Evolutionary conservation across 2,113 vertebrate genomes (phyloP).

Genomic region (Mola mola): DNA sequence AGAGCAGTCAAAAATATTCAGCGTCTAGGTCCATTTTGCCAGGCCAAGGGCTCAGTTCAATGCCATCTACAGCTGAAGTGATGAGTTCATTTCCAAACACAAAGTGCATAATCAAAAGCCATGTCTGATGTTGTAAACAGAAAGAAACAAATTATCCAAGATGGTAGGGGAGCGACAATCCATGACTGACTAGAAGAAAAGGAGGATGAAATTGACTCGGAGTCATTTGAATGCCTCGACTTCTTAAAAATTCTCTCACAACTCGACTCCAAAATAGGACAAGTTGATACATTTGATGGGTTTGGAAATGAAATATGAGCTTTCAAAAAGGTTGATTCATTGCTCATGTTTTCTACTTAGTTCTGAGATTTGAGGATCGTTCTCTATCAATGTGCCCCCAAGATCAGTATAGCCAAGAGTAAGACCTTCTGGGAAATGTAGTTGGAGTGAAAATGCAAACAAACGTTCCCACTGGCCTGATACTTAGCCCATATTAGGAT

Average conservation of each 20-base stretch:
- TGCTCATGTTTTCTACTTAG: constrained; percentile 56
- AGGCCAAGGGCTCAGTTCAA: constrained; percentile 37
- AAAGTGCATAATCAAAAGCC: constrained; percentile 69
- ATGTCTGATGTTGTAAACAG: constrained; percentile 76
- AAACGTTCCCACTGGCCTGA: constrained; percentile 64
- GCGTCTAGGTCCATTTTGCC: constrained; percentile 28
- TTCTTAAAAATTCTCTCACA: constrained; percentile 59
- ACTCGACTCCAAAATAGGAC: constrained; percentile 61
- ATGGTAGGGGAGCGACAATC: constrained; percentile 63
- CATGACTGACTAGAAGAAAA: constrained; percentile 69
- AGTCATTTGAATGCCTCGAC: constrained; percentile 65
- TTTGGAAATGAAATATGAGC: constrained; percentile 64
- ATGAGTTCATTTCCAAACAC: constrained; percentile 68
- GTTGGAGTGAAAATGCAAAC: constrained; percentile 69
- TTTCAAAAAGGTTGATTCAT: constrained; percentile 54
- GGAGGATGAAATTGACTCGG: constrained; percentile 67
- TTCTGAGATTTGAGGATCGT: constrained; percentile 58
- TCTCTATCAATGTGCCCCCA: constrained; percentile 54
- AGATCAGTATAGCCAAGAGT: constrained; percentile 53
- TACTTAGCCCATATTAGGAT: constrained; percentile 69
- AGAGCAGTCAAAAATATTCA: constrained; percentile 38
- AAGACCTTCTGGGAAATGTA: constrained; percentile 73
- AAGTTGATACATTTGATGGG: constrained; percentile 49
- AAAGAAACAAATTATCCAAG: constrained; percentile 72
- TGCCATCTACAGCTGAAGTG: constrained; percentile 49